Percentiles rank a stretch among this genome's conserved stretches.
Evolutionary conservation across 2,797 vertebrate genomes (phyloP).

Genomic region (Scleropages formosus): DNA sequence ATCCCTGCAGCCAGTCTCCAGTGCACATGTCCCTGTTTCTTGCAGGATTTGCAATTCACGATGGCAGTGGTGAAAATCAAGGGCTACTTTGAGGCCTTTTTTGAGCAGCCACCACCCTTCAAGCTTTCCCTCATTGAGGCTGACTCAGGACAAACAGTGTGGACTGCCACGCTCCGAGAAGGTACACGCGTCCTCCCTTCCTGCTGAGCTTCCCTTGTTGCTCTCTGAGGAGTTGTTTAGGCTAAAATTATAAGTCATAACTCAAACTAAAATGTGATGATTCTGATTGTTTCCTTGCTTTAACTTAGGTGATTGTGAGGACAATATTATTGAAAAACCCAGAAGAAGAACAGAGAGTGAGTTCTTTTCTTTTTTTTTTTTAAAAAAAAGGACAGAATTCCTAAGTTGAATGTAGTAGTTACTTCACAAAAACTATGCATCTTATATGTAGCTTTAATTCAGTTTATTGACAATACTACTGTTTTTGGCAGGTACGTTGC

Average conservation of each 20-base stretch:
- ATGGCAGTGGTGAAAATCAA: slow-evolving; percentile 75
- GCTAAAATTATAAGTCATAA: too few species aligned
- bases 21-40: slow-evolving; percentile 7
- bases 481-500: not conserved
- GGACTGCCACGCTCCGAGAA: slow-evolving; percentile 79
- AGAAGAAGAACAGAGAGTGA: slow-evolving; percentile 61
- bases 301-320: slow-evolving; percentile 71
- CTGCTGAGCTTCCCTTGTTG: not conserved
- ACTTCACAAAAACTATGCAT: too few species aligned
- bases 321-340: slow-evolving; percentile 56
- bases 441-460: too few species aligned
- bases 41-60: slow-evolving; percentile 78
- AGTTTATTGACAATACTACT: not conserved
- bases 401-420: too few species aligned
- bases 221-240: not conserved
- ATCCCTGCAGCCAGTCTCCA: not conserved
- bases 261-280: not conserved
- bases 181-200: slow-evolving; percentile 52
- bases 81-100: slow-evolving; percentile 81
- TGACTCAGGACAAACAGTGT: slow-evolving; percentile 69
- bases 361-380: slow-evolving; percentile 32
- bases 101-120: slow-evolving; percentile 79
- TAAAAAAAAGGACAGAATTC: not conserved
- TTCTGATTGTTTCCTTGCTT: not conserved
- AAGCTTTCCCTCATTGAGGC: slow-evolving; percentile 73